Evolutionary conservation across 2,797 vertebrate species (phyloP), one percentile per base, ranked within the genome.

Genomic region (Myotis planiceps): DNA sequence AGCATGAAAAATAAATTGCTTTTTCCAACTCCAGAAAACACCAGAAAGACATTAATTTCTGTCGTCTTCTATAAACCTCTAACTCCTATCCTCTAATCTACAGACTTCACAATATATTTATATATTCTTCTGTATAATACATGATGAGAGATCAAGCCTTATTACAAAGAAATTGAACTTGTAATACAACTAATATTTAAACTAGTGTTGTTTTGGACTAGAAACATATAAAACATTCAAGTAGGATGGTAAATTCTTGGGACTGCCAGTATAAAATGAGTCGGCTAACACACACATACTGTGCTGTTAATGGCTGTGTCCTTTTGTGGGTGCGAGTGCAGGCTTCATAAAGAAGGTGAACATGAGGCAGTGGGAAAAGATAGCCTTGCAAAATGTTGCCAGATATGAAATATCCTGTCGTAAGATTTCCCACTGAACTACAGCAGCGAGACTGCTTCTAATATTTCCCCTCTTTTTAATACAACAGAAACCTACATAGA

Each of bases 371-470:
- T 63, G 96, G 96, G 68, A 97, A 97, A 97, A 96, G 92, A 97
- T 87, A 96, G 96, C 96, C 98, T 98, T 98, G 97, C 97, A 98
- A 98, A 97, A 97, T 85, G 68, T n/a, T 96, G 94, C 97, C 97
- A 95, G 87, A 96, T 95, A 97, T 21, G 80, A 96, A 97, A 97
- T 96, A 98, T 97, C 98, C 97, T 97, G 98, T 97, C 98, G 97
- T 93, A 98, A 98, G 96, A 96, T 93, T 97, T 97, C 96, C 96
- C 42, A 90, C 79, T 97, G 97, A 98, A 98, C 96, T 95, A 95
- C 90, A 94, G 91, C 39, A 89, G 89, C 93, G 25, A 98, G 94
- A 76, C 58, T 60, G 9, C 66, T 76, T 98, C 98, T 98, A 97
- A 88, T 90, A 98, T 98, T 96, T 96, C 92, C 92, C 88, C 96